phyloP scores from a whole-genome alignment of 2,888 invertebrate species.

The Tineola bisselliella region DNA sequence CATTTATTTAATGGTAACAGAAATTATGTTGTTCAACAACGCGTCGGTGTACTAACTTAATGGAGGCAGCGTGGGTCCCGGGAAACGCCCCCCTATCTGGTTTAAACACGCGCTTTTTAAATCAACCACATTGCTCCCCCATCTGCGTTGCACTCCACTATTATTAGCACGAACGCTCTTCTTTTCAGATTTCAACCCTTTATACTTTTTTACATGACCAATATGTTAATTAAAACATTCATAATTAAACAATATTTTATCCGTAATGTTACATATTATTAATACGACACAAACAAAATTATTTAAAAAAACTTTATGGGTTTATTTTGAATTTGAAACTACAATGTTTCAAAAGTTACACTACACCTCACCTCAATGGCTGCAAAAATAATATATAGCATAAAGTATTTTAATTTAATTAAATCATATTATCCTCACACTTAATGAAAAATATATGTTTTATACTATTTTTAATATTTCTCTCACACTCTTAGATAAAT shows the following conservation, averaged over 20 bases:
- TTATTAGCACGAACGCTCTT: constrained; percentile 27
- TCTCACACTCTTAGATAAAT: too few relatives aligned
- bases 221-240: background rate
- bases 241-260: background rate
- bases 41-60: background rate
- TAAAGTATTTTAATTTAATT: too few relatives aligned
- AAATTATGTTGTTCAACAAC: constrained; percentile 39
- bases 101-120: constrained; percentile 45
- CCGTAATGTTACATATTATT: too few relatives aligned
- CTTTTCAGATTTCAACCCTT: constrained; percentile 17
- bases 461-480: too few relatives aligned
- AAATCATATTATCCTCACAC: too few relatives aligned
- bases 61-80: constrained; percentile 12
- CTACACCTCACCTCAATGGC: too few relatives aligned
- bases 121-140: constrained; percentile 27
- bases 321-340: too few relatives aligned
- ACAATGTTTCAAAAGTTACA: too few relatives aligned
- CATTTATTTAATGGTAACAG: constrained; percentile 39
- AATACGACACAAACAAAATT: too few relatives aligned
- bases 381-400: too few relatives aligned
- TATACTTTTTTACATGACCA: background rate
- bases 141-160: constrained; percentile 15
- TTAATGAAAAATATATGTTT: too few relatives aligned
- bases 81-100: constrained; percentile 30
- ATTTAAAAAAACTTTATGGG: too few relatives aligned